These are phyloP conservation scores for Syndactyla subalaris DNA, from an alignment of 2,797 vertebrate genomes.

Conservation along the genomic window DNA sequence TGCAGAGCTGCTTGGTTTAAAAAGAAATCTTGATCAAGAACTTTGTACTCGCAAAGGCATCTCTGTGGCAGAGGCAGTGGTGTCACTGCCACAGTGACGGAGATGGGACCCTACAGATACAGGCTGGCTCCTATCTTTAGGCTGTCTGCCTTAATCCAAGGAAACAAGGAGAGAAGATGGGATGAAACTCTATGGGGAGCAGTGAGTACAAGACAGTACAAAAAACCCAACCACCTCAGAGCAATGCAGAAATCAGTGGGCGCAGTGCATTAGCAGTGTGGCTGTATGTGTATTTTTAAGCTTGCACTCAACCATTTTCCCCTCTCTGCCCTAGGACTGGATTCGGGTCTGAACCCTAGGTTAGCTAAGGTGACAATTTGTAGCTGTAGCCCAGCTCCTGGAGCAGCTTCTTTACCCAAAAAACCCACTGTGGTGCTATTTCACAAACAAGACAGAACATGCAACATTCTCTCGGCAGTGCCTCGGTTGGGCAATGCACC, in stretches of 20 bases:
- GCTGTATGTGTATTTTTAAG: background rate
- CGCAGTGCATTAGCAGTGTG: background rate
- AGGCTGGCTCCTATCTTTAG: background rate
- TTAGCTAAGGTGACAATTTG: background rate
- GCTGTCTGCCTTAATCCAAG: slow-evolving; percentile 5
- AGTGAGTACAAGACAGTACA: background rate
- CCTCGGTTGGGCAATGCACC: background rate
- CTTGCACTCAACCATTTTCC: background rate
- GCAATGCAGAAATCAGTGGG: background rate
- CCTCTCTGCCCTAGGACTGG: background rate
- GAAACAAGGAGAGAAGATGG: background rate
- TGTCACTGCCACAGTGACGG: background rate
- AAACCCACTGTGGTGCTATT: background rate
- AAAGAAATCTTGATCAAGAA: slow-evolving; percentile 2
- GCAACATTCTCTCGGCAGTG: accelerated
- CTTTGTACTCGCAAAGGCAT: background rate
- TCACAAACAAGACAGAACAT: background rate
- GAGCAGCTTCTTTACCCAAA: background rate
- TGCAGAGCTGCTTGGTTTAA: slow-evolving; percentile 51
- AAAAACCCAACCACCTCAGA: background rate
- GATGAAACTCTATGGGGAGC: background rate
- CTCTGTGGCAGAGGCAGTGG: background rate
- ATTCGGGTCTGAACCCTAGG: background rate
- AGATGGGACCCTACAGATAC: slow-evolving; percentile 17
- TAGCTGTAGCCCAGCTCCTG: background rate